Conservation (phyloP, 2,888 invertebrate species). For the Lamellibrachia satsuma region DNA sequence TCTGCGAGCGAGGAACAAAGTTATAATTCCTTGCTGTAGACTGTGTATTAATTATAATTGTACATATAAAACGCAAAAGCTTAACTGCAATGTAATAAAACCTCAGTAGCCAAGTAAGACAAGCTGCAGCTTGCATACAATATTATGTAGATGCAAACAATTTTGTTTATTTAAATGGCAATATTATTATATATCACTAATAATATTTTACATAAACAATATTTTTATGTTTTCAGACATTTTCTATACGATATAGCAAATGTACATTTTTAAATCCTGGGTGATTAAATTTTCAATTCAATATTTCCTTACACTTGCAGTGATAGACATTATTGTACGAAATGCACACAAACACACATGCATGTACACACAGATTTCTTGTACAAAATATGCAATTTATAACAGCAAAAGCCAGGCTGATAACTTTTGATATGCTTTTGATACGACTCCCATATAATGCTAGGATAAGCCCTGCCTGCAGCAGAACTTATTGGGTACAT, state of each 20-base stretch:
- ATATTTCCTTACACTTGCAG: neutral
- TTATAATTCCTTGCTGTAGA: neutral
- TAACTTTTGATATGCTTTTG: neutral
- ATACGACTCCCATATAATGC: neutral
- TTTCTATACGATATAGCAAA: too few species aligned
- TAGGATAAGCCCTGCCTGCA: neutral
- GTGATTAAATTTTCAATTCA: neutral
- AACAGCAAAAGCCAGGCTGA: neutral
- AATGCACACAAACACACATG: neutral
- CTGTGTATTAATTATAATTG: neutral
- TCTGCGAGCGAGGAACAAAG: neutral
- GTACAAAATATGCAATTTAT: neutral
- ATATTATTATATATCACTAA: too few species aligned
- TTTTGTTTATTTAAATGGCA: too few species aligned
- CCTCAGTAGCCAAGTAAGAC: too few species aligned
- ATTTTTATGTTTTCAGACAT: too few species aligned
- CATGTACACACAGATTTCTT: neutral
- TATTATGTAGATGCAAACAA: too few species aligned
- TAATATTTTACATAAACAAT: too few species aligned
- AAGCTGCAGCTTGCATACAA: too few species aligned
- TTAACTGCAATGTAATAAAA: too few species aligned
- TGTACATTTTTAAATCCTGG: too few species aligned
- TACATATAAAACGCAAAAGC: too few species aligned
- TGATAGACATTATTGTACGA: neutral
- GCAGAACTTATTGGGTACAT: neutral